Percentiles rank a stretch among this genome's conserved stretches.
These are phyloP conservation scores for Psophia crepitans DNA, from an alignment of 2,113 vertebrate species.

Conservation along the genomic window DNA sequence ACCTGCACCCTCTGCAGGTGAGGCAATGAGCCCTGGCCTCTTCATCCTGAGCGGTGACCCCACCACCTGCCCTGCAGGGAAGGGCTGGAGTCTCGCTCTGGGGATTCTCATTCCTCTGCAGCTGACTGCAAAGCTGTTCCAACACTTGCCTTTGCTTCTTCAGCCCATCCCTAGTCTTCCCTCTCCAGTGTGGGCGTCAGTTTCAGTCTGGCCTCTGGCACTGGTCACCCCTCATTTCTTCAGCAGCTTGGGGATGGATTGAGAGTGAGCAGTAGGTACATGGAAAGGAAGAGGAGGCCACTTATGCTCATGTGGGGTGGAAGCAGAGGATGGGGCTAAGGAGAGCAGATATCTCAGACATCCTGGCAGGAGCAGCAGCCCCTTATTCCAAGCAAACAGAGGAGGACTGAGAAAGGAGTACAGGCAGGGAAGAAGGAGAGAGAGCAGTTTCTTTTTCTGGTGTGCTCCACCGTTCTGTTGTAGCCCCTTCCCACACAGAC, in stretches of 20 bases:
- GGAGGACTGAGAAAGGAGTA: not conserved
- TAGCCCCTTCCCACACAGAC: not conserved
- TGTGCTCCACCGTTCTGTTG: not conserved
- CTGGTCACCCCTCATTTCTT: not conserved
- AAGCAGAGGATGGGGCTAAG: not conserved
- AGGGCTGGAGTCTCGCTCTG: not conserved
- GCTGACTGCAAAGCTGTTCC: not conserved
- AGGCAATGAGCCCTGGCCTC: not conserved
- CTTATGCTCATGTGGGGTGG: rapidly evolving
- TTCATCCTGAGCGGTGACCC: not conserved
- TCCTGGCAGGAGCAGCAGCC: not conserved
- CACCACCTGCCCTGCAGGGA: not conserved
- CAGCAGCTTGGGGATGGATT: not conserved
- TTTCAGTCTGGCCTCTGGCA: not conserved
- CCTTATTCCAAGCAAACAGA: not conserved
- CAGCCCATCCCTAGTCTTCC: not conserved
- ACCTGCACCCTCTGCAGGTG: not conserved
- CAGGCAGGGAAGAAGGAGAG: not conserved
- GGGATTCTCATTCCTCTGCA: not conserved
- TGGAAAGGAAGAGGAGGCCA: not conserved
- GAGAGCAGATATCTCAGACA: not conserved
- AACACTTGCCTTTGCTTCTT: not conserved
- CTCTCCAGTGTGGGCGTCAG: not conserved
- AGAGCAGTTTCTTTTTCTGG: not conserved
- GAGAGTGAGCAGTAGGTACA: not conserved